Evolutionary conservation across 2,888 invertebrate genomes (phyloP).

Genomic region (Stenurella melanura): DNA sequence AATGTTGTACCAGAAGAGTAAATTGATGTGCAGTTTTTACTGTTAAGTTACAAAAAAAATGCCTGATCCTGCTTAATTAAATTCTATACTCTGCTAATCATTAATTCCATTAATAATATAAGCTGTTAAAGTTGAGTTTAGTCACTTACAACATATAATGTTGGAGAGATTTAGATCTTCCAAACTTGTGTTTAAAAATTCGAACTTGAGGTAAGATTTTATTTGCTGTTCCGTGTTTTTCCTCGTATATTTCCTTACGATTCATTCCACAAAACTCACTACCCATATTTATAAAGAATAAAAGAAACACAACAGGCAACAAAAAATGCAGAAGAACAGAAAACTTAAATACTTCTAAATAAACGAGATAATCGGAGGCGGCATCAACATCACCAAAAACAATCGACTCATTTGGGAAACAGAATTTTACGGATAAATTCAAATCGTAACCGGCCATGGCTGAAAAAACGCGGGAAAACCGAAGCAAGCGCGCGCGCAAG

Average conservation of each 20-base stretch:
- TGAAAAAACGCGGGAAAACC: conserved; percentile 32
- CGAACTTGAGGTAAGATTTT: conserved; percentile 24
- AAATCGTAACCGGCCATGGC: conserved; percentile 24
- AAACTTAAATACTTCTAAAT: conserved; percentile 37
- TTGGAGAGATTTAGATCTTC: conserved; percentile 47
- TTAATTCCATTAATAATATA: conserved; percentile 6
- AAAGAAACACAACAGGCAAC: conserved; percentile 31
- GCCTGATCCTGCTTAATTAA: background rate
- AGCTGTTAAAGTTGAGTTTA: conserved; percentile 8
- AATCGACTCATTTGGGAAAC: conserved; percentile 49
- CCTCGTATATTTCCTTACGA: conserved; percentile 12
- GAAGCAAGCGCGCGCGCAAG: conserved; percentile 22
- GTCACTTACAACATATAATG: conserved; percentile 50
- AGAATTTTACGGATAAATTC: conserved; percentile 38
- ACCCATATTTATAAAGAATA: conserved; percentile 29
- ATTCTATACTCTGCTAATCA: background rate
- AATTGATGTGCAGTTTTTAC: background rate
- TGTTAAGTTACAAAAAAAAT: background rate
- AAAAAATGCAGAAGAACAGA: conserved; percentile 40
- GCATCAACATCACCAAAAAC: conserved; percentile 31
- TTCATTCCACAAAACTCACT: conserved; percentile 20
- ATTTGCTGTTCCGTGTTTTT: conserved; percentile 20
- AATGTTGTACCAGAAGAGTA: background rate
- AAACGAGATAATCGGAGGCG: conserved; percentile 32
- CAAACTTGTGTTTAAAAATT: conserved; percentile 30